Evolutionary conservation across 2,113 vertebrate species (phyloP).

Genomic region (Eolophus roseicapilla): DNA sequence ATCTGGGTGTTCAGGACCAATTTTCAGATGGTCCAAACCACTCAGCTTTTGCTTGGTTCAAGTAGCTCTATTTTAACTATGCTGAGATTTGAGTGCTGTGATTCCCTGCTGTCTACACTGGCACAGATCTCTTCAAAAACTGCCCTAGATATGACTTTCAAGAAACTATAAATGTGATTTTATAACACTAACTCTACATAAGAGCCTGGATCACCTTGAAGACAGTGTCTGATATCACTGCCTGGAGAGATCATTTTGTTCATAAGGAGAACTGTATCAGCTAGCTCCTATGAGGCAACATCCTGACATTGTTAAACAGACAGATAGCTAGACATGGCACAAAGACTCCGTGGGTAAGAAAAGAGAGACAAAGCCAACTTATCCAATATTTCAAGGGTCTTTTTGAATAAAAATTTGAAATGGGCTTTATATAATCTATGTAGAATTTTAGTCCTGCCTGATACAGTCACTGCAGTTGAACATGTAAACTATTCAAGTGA

Average conservation of each 20-base stretch:
- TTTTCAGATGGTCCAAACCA: background rate
- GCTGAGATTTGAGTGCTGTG: background rate
- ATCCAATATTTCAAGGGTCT: background rate
- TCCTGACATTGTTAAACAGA: slow-evolving; percentile 17
- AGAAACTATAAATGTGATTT: background rate
- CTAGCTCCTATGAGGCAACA: background rate
- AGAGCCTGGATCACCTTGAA: slow-evolving; percentile 42
- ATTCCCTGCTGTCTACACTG: slow-evolving; percentile 29
- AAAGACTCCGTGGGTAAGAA: background rate
- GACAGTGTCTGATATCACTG: slow-evolving; percentile 36
- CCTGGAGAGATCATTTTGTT: slow-evolving; percentile 32
- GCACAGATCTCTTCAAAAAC: slow-evolving; percentile 25
- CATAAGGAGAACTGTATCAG: slow-evolving; percentile 23
- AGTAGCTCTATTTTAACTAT: slow-evolving; percentile 30
- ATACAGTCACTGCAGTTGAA: background rate
- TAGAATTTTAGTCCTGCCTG: background rate
- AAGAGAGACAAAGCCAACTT: slow-evolving; percentile 14
- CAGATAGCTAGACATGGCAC: background rate
- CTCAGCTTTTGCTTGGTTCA: background rate
- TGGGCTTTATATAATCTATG: background rate
- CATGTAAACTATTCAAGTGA: background rate
- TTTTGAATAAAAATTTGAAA: background rate
- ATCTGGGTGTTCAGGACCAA: background rate
- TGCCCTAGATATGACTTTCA: slow-evolving; percentile 49
- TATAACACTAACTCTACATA: slow-evolving; percentile 16